These are phyloP conservation scores for Corvus cornix DNA, from an alignment of 2,113 vertebrate species.

Conservation along the genomic window DNA sequence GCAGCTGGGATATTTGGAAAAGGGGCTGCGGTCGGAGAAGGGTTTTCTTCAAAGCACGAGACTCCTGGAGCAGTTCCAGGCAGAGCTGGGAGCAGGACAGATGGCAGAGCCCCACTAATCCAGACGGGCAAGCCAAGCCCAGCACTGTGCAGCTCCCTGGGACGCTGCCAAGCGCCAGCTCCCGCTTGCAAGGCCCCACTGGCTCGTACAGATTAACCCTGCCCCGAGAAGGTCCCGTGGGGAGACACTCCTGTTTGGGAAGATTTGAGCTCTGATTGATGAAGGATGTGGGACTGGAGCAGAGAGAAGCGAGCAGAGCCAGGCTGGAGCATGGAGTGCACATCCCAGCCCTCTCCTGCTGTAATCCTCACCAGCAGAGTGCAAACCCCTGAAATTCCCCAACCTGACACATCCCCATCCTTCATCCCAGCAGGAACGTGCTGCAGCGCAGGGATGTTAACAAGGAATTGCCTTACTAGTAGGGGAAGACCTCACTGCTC, in stretches of 20 bases:
- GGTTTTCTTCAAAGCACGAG: not conserved
- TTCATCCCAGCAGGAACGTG: not conserved
- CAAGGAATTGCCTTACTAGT: not conserved
- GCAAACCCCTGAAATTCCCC: not conserved
- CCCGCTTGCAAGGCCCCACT: not conserved
- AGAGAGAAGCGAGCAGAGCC: not conserved
- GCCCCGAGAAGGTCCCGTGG: not conserved
- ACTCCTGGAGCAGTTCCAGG: slow-evolving; percentile 30
- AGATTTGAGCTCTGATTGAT: not conserved
- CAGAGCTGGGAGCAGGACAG: not conserved
- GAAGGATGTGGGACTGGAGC: not conserved
- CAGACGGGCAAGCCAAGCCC: not conserved
- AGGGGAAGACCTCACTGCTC: not conserved
- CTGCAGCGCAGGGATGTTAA: not conserved
- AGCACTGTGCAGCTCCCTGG: not conserved
- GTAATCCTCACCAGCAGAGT: not conserved
- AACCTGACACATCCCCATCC: not conserved
- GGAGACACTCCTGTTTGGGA: not conserved
- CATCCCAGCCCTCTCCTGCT: not conserved
- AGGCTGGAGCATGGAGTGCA: rapidly evolving
- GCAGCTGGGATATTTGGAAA: not conserved
- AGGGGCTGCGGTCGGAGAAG: not conserved
- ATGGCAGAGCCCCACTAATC: slow-evolving; percentile 13
- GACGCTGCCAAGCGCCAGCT: not conserved
- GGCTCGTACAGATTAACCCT: not conserved